Evolutionary conservation across 2,888 invertebrate genomes (phyloP).

Genomic region (Chymomyza fuscimana): DNA sequence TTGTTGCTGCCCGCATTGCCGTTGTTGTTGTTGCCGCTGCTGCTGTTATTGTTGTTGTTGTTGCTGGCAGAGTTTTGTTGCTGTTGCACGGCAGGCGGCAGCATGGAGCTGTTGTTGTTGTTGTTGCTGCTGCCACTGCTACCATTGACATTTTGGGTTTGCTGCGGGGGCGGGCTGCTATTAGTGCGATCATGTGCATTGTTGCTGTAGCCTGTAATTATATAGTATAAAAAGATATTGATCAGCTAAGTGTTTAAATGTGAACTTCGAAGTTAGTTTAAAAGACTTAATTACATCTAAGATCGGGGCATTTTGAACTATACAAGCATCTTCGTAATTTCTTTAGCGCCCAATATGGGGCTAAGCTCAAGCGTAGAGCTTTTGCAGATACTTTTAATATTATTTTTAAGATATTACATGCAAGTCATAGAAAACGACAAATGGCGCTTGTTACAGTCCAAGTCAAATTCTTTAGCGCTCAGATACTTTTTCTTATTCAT

Average conservation of each 20-base stretch:
- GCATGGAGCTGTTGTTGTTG: conserved; percentile 52
- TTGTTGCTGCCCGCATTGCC: conserved; percentile 59
- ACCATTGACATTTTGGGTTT: conserved; percentile 43
- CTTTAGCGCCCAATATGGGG: too few relatives aligned
- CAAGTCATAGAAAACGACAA: too few relatives aligned
- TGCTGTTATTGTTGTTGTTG: conserved; percentile 44
- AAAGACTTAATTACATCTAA: too few relatives aligned
- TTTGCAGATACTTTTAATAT: too few relatives aligned
- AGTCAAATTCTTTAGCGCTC: too few relatives aligned
- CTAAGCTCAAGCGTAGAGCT: too few relatives aligned
- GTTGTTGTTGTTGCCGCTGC: conserved; percentile 46
- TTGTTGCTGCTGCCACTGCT: conserved; percentile 40
- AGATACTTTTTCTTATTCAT: too few relatives aligned
- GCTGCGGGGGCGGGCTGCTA: conserved; percentile 75
- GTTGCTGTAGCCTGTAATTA: conserved; percentile 71
- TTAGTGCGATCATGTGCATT: conserved; percentile 78
- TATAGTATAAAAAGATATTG: conserved; percentile 15
- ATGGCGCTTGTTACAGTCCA: too few relatives aligned
- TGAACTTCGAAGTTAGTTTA: conserved; percentile 7
- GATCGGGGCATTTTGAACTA: too few relatives aligned
- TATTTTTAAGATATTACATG: too few relatives aligned
- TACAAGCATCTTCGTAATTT: too few relatives aligned
- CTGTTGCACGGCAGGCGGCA: conserved; percentile 49
- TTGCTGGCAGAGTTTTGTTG: conserved; percentile 51
- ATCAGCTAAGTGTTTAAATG: neutral